Base-by-base conservation (phyloP, 2,888 invertebrate species). In the Pachymerium ferrugineum region DNA sequence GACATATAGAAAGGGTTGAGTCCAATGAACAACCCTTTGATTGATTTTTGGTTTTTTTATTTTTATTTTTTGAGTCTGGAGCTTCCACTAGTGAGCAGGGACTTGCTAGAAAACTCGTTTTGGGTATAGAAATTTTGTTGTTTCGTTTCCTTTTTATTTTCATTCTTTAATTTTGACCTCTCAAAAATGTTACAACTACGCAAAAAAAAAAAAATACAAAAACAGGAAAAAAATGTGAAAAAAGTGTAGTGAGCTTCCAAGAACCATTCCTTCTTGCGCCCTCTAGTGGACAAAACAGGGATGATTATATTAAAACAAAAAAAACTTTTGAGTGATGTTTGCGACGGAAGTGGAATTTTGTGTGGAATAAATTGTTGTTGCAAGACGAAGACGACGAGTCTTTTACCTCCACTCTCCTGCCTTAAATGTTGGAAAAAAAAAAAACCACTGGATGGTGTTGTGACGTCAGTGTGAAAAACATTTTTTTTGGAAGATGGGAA, bases 1-100 rank as follows among this genome's bases (percentile, higher is more conserved):
- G n/a, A n/a, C n/a, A n/a, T n/a, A n/a, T n/a, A n/a, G n/a, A n/a
- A n/a, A n/a, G n/a, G n/a, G n/a, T n/a, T n/a, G n/a, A n/a, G n/a
- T n/a, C n/a, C n/a, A n/a, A n/a, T n/a, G n/a, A n/a, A n/a, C 6
- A 33, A 33, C 33, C 33, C 14, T 42, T 42, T 42, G 5, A n/a
- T 42, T 14, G 5, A n/a, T 42, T 42, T 4, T 42, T 14, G 5
- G 6, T 42, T 42, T 42, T 5, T 42, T 42, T 42, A n/a, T 14
- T 33, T 33, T 33, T 6, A 8, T 33, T 12, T 33, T 33, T 33
- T 33, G 5, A 12, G 12, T 8, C 12, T 33, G 33, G 42, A 42
- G 42, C 42, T 42, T 42, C 42, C 42, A 42, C 42, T 42, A 42
- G 42, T 42, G 42, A 42, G 42, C 42, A 42, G 42, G 42, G 42